These are phyloP conservation scores for Cirrhinus mrigala DNA, from an alignment of 2,797 vertebrate genomes.

Conservation along the genomic window DNA sequence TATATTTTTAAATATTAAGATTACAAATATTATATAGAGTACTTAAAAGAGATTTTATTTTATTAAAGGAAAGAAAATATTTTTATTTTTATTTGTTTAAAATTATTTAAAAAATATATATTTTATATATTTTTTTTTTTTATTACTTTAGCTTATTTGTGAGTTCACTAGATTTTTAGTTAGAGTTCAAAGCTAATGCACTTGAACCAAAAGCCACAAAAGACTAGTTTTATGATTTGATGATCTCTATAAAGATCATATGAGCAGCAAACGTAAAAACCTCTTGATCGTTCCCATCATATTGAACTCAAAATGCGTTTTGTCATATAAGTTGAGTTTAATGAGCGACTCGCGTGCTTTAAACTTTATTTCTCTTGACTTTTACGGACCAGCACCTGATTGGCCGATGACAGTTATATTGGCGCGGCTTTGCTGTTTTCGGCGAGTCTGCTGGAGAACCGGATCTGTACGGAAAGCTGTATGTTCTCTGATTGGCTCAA, in stretches of 20 bases:
- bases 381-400: slow-evolving; percentile 20
- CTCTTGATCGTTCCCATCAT: background rate
- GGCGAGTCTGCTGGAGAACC: background rate
- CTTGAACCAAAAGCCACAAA: background rate
- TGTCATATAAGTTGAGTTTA: background rate
- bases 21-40: background rate
- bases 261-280: background rate
- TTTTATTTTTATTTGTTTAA: too few species aligned
- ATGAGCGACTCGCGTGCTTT: background rate
- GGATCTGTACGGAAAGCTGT: background rate
- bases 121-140: too few species aligned
- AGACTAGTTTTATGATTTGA: too few species aligned
- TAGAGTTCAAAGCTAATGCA: background rate
- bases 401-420: slow-evolving; percentile 11
- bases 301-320: background rate
- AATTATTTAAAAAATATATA: too few species aligned
- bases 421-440: background rate
- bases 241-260: background rate
- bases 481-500: background rate
- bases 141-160: background rate
- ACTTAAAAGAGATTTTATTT: background rate
- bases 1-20: background rate
- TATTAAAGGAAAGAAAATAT: background rate
- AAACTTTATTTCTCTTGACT: slow-evolving; percentile 5
- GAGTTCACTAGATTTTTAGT: background rate